A percentile compares a stretch with the other conserved stretches of the same genome.
phyloP scores from a whole-genome alignment of 30 jellyfish, hydroid and myxozoan species.

The Catostylus mosaicus region DNA sequence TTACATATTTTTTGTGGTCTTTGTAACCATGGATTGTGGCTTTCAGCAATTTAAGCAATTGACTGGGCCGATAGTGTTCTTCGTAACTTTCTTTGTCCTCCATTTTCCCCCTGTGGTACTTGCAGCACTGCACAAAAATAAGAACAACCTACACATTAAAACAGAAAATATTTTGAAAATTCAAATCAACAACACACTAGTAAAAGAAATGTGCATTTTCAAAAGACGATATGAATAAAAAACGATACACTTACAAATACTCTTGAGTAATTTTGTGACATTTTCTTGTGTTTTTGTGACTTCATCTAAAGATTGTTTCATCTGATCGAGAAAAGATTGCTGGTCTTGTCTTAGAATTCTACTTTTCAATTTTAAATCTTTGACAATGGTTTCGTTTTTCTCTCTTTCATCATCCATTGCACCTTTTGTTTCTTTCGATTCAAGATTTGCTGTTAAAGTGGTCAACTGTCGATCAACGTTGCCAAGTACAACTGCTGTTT shows the following conservation, averaged over 20 bases:
- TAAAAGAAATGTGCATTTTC: too few species aligned
- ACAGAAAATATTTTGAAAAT: too few species aligned
- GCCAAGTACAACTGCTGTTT: constrained; percentile 25
- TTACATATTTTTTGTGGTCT: too few species aligned
- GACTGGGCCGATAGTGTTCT: neutral
- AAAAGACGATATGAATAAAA: too few species aligned
- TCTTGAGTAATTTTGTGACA: constrained; percentile 29
- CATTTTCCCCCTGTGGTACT: neutral
- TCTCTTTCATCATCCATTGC: neutral
- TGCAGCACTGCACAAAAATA: neutral
- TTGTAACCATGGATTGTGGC: too few species aligned
- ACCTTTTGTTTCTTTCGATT: neutral
- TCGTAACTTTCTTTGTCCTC: neutral
- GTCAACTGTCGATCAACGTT: constrained; percentile 42
- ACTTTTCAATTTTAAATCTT: constrained; percentile 33
- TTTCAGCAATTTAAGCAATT: neutral
- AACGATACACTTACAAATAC: constrained; percentile 43
- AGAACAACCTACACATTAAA: too few species aligned
- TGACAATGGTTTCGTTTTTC: constrained; percentile 1
- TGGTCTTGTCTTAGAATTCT: constrained; percentile 20
- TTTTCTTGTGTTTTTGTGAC: constrained; percentile 41
- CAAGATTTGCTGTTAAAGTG: constrained; percentile 10
- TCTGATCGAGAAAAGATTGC: constrained; percentile 8
- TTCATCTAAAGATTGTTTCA: constrained; percentile 35
- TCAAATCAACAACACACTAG: too few species aligned